Percentiles rank a stretch among this genome's conserved stretches.
Conservation (phyloP, 2,797 vertebrate species). For the Amazona ochrocephala region DNA sequence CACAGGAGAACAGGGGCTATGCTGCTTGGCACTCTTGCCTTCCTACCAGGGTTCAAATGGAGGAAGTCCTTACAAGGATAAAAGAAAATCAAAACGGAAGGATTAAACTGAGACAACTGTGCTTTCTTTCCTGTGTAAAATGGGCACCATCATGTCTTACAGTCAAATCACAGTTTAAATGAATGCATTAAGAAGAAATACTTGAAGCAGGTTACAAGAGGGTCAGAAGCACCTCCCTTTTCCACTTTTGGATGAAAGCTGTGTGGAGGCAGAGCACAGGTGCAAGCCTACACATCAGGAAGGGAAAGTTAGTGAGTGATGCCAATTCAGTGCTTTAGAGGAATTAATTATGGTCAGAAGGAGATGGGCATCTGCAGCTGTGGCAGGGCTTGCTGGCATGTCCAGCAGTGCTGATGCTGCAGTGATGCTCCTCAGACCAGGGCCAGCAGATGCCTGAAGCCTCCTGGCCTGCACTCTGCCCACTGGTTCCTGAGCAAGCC, state of each 20-base stretch:
- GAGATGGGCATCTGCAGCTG: background rate
- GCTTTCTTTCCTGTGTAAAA: background rate
- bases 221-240: background rate
- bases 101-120: background rate
- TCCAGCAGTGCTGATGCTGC: background rate
- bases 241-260: background rate
- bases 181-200: background rate
- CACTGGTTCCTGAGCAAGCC: background rate
- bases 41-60: background rate
- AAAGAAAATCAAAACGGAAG: background rate
- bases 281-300: background rate
- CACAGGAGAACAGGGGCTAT: background rate
- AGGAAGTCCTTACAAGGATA: background rate
- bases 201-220: background rate
- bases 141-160: background rate
- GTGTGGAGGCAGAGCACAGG: fast-evolving
- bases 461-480: background rate
- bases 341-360: background rate
- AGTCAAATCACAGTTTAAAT: background rate
- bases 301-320: background rate
- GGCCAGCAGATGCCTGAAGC: background rate
- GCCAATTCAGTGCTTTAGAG: fast-evolving
- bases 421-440: background rate
- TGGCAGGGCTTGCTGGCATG: background rate
- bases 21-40: fast-evolving